Evolutionary conservation across 2,888 invertebrate genomes (phyloP).

Genomic region (Germaria angustata): DNA sequence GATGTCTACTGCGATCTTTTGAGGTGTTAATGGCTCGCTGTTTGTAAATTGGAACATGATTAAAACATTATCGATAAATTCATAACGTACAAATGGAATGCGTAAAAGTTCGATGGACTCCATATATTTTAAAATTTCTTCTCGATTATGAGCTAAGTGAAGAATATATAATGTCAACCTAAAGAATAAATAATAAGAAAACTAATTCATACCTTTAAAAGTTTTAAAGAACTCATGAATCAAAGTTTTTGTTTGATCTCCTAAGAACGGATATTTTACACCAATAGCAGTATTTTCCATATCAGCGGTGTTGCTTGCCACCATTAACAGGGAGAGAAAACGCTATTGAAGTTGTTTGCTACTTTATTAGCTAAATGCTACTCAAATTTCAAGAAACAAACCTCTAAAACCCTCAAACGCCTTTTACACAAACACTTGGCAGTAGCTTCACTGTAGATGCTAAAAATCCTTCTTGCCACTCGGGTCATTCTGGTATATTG

Average conservation of each 20-base stretch:
- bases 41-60: conserved; percentile 72
- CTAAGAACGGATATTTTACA: conserved; percentile 74
- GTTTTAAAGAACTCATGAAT: conserved; percentile 74
- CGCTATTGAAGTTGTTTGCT: conserved; percentile 70
- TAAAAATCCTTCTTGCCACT: conserved; percentile 72
- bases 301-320: conserved; percentile 76
- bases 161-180: neutral
- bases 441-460: conserved; percentile 72
- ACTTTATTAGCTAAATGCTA: neutral
- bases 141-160: conserved; percentile 65
- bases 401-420: conserved; percentile 74
- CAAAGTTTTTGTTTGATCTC: conserved; percentile 71
- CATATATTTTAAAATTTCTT: conserved; percentile 72
- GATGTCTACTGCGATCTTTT: conserved; percentile 74
- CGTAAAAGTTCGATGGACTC: conserved; percentile 71
- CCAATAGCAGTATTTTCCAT: conserved; percentile 71
- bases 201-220: conserved; percentile 70
- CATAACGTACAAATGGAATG: conserved; percentile 75
- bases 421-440: conserved; percentile 69
- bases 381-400: conserved; percentile 50
- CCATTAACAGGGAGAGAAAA: conserved; percentile 74
- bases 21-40: conserved; percentile 70
- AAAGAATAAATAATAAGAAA: neutral
- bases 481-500: conserved; percentile 70
- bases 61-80: conserved; percentile 75